Conservation (phyloP, 2,797 vertebrate genomes). For the Coregonus ussuriensis region DNA sequence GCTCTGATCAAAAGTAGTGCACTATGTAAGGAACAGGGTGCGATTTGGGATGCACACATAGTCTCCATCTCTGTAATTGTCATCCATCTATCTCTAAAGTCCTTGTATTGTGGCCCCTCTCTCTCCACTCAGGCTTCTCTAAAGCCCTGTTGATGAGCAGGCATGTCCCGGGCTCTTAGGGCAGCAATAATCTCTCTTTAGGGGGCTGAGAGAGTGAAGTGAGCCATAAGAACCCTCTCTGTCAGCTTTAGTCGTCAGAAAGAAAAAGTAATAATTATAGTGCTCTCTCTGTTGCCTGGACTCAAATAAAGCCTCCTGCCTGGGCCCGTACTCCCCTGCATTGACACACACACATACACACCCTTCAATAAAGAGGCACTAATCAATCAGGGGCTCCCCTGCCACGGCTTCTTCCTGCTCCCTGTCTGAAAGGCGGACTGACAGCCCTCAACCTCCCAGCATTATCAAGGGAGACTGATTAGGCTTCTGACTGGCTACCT, state of each 20-base stretch:
- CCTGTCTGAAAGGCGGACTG: conserved; percentile 74
- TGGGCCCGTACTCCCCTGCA: conserved; percentile 11
- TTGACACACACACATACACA: neutral
- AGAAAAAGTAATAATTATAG: conserved; percentile 81
- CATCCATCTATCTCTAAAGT: conserved; percentile 25
- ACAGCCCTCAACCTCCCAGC: conserved; percentile 77
- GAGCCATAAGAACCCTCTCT: conserved; percentile 75
- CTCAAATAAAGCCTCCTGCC: conserved; percentile 72
- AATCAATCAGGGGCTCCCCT: conserved; percentile 77
- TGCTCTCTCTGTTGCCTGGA: conserved; percentile 60
- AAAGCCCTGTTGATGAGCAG: conserved; percentile 65
- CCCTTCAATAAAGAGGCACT: conserved; percentile 75
- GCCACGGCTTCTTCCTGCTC: conserved; percentile 71
- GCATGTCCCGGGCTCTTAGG: conserved; percentile 51
- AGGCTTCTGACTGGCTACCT: conserved; percentile 74
- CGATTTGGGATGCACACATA: neutral
- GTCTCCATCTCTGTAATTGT: conserved; percentile 43
- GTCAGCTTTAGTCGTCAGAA: conserved; percentile 63
- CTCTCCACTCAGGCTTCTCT: conserved; percentile 37
- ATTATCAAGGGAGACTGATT: conserved; percentile 78
- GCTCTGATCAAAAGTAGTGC: neutral
- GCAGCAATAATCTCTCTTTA: conserved; percentile 75
- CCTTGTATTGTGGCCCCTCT: conserved; percentile 35
- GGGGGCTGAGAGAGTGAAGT: conserved; percentile 72
- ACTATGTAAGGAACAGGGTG: neutral